Conservation (phyloP, 2,797 vertebrate species). For the Labeo calbasu region DNA sequence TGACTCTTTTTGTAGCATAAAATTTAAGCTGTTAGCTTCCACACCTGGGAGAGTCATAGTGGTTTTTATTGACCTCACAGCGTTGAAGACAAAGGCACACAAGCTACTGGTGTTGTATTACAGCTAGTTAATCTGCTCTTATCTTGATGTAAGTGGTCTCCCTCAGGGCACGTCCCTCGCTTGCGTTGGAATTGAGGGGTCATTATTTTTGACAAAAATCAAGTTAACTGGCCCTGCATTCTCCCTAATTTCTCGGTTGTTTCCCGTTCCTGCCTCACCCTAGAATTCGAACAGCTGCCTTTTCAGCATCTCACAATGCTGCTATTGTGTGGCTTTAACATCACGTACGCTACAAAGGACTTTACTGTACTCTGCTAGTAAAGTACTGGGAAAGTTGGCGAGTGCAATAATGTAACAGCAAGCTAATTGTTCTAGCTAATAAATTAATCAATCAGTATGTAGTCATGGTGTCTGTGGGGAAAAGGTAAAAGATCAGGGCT, state of each 20-base stretch:
- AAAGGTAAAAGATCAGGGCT: not conserved
- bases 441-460: conserved; percentile 1
- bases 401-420: not conserved
- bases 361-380: conserved; percentile 32
- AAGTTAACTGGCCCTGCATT: conserved; percentile 58
- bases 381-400: conserved; percentile 9
- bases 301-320: conserved; percentile 59
- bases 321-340: conserved; percentile 53
- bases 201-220: conserved; percentile 62
- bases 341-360: conserved; percentile 31
- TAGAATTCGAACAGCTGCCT: conserved; percentile 55
- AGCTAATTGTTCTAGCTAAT: not conserved
- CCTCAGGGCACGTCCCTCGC: conserved; percentile 46
- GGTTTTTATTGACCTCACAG: conserved; percentile 19
- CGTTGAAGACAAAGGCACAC: conserved; percentile 39
- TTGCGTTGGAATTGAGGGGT: conserved; percentile 45
- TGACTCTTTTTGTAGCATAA: not conserved
- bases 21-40: not conserved
- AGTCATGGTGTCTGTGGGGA: not conserved
- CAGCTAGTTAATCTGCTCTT: conserved; percentile 52
- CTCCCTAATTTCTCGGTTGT: conserved; percentile 53
- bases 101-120: conserved; percentile 49
- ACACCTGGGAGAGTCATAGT: not conserved
- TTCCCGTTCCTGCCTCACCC: conserved; percentile 53
- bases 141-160: conserved; percentile 54